Conservation (phyloP, 2,113 vertebrate genomes). For the Microcebus murinus region DNA sequence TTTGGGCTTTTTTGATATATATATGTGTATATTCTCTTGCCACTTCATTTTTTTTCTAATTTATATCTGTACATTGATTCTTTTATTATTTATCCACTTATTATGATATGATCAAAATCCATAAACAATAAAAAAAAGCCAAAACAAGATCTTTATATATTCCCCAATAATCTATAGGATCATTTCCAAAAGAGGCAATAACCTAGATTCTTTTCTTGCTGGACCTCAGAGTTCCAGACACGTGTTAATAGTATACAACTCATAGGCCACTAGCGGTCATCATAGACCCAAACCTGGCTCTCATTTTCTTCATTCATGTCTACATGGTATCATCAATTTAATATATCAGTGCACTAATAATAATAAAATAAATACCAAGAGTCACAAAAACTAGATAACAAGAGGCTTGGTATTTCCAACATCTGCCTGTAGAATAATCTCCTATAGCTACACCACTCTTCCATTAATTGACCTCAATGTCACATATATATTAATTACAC, state of each 20-base stretch:
- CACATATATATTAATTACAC: background rate
- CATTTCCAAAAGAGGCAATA: background rate
- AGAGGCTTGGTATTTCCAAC: background rate
- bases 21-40: background rate
- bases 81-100: background rate
- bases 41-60: background rate
- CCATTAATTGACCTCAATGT: background rate
- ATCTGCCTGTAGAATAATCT: background rate
- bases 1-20: background rate
- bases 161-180: background rate
- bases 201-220: rapidly evolving
- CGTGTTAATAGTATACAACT: rapidly evolving
- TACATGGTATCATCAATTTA: background rate
- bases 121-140: background rate
- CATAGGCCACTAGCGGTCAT: background rate
- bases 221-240: background rate
- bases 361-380: background rate
- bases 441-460: background rate
- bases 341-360: background rate
- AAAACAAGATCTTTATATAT: background rate
- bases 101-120: background rate
- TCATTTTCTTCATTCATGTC: background rate
- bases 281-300: background rate
- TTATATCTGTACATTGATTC: background rate
- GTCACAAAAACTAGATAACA: background rate